Conservation (phyloP, 2,113 vertebrate genomes). For the Leucopternis melanops region DNA sequence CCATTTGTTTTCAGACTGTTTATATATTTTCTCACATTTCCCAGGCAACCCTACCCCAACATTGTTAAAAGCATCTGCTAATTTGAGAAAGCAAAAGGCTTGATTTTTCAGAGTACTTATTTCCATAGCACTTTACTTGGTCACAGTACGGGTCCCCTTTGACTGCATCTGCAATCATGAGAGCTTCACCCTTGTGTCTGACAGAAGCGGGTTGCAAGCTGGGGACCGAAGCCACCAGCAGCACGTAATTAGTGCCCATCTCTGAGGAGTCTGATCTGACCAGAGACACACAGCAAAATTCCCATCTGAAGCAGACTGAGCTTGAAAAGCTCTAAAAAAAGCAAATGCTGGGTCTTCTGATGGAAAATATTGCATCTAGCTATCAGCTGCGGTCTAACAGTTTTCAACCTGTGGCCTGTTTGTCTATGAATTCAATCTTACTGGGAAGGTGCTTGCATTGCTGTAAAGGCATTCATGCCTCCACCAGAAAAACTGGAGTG, state of each 20-base stretch:
- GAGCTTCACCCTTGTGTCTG: background rate
- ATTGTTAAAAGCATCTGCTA: constrained; percentile 9
- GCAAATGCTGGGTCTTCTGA: background rate
- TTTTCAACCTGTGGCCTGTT: background rate
- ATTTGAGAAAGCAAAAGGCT: background rate
- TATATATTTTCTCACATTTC: background rate
- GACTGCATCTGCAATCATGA: background rate
- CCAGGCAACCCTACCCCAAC: background rate
- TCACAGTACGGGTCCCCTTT: background rate
- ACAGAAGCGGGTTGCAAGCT: background rate
- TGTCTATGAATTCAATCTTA: background rate
- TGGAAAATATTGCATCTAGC: background rate
- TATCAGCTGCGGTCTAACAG: background rate
- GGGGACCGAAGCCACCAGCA: background rate
- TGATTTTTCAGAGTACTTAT: background rate
- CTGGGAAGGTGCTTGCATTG: background rate
- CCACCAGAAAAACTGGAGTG: background rate
- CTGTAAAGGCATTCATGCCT: background rate
- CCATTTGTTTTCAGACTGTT: background rate
- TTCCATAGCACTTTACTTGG: background rate
- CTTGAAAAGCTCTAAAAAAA: background rate
- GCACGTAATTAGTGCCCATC: background rate
- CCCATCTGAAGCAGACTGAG: background rate
- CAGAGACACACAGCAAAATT: background rate
- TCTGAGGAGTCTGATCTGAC: background rate